Percentiles rank a stretch among this genome's conserved stretches.
These are phyloP conservation scores for Lepidocyrtoides sp. DNA, from an alignment of 2,888 invertebrate genomes.

Conservation along the genomic window DNA sequence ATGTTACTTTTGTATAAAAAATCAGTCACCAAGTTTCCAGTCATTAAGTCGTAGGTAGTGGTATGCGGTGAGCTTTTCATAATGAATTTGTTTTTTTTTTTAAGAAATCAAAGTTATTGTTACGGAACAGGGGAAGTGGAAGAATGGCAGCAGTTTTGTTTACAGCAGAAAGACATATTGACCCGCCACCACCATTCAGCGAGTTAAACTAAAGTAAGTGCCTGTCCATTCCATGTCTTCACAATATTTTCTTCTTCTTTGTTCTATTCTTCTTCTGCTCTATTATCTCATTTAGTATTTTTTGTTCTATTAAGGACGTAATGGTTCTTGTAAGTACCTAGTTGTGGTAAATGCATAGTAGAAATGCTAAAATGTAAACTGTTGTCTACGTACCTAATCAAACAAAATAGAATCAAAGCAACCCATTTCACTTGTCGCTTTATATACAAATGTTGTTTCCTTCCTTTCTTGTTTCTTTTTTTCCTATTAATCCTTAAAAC, in stretches of 20 bases:
- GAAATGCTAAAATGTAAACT: too few relatives aligned
- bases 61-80: too few relatives aligned
- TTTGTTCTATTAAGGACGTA: background rate
- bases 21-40: too few relatives aligned
- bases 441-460: background rate
- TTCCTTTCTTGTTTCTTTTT: slow-evolving; percentile 31
- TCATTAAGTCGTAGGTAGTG: too few relatives aligned
- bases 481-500: slow-evolving; percentile 70
- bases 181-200: slow-evolving; percentile 1
- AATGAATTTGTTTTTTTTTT: too few relatives aligned
- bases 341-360: slow-evolving; percentile 3
- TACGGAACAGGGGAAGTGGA: too few relatives aligned
- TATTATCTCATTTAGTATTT: slow-evolving; percentile 14
- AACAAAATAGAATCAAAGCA: background rate
- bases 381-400: background rate
- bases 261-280: slow-evolving; percentile 4
- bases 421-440: background rate
- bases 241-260: background rate
- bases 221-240: slow-evolving; percentile 27
- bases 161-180: background rate
- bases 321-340: background rate
- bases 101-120: too few relatives aligned
- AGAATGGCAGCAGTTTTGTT: too few relatives aligned
- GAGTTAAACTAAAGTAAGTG: background rate
- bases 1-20: too few relatives aligned